Conservation (phyloP, 2,888 invertebrate genomes). For the Caenorhabditis parvicauda region DNA sequence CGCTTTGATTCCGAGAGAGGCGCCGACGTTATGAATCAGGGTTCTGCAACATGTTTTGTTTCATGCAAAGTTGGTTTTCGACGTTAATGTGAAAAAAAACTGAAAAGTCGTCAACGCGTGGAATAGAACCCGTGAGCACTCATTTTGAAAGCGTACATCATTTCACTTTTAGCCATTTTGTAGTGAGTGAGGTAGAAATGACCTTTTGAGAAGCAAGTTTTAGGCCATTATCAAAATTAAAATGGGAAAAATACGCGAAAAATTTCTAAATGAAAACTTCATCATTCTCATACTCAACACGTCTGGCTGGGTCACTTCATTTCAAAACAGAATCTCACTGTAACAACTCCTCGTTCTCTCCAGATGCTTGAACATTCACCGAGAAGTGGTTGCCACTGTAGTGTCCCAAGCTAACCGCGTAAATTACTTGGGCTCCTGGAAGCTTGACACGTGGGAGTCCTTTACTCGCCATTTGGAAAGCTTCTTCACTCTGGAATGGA, state of each 20-base stretch:
- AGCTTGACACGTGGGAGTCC: conserved; percentile 77
- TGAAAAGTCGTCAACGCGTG: too few relatives aligned
- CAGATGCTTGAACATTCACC: conserved; percentile 82
- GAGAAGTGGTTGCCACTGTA: conserved; percentile 82
- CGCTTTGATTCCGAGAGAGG: conserved; percentile 77
- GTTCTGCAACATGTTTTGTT: conserved; percentile 68
- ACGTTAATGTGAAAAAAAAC: neutral
- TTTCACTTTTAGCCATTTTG: too few relatives aligned
- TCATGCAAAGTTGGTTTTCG: conserved; percentile 2
- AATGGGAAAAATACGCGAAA: neutral
- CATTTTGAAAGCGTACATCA: too few relatives aligned
- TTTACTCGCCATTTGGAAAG: conserved; percentile 81
- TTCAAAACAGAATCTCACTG: conserved; percentile 68
- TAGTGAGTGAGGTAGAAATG: too few relatives aligned
- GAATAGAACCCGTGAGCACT: too few relatives aligned
- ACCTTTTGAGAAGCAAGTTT: too few relatives aligned
- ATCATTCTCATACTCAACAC: too few relatives aligned
- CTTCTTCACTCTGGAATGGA: conserved; percentile 73
- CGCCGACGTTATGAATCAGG: conserved; percentile 81
- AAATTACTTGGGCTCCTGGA: conserved; percentile 76
- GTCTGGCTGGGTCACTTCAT: too few relatives aligned
- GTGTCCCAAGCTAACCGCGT: conserved; percentile 79
- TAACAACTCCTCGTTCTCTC: conserved; percentile 75
- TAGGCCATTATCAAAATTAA: neutral
- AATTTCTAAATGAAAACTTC: neutral